These are phyloP conservation scores for Calameuta filiformis DNA, from an alignment of 2,888 invertebrate genomes.

Conservation along the genomic window DNA sequence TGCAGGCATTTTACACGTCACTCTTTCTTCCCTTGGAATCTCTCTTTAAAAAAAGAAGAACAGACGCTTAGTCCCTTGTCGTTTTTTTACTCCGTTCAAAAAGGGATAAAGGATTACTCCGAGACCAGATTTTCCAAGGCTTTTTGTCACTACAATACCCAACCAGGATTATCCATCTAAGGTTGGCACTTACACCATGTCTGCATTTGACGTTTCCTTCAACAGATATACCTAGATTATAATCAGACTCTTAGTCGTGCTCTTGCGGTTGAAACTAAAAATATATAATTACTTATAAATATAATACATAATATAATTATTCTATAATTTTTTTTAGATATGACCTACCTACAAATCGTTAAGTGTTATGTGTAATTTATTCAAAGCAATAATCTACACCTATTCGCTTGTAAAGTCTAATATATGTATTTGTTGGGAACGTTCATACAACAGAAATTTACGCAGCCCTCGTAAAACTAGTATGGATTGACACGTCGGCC, in stretches of 20 bases:
- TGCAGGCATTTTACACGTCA: neutral
- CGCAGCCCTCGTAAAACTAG: slow-evolving; percentile 56
- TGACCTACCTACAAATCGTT: neutral
- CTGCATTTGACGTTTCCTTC: neutral
- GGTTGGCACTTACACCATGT: neutral
- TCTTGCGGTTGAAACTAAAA: neutral
- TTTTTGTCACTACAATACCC: neutral
- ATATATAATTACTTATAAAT: neutral
- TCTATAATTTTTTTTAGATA: neutral
- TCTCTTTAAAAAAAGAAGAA: neutral
- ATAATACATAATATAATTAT: neutral
- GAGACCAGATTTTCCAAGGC: neutral
- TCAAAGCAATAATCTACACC: neutral
- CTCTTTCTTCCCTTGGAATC: neutral
- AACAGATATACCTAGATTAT: neutral
- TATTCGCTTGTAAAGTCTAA: neutral
- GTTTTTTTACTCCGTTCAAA: neutral
- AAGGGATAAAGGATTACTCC: neutral
- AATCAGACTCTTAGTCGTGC: neutral
- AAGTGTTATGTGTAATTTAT: neutral
- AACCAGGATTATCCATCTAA: neutral
- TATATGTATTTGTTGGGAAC: neutral
- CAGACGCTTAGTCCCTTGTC: neutral
- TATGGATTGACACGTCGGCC: slow-evolving; percentile 59
- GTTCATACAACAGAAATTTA: slow-evolving; percentile 39